Base-by-base conservation (phyloP, 1,140 invertebrate genomes). In the Hylaeus anthracinus region DNA sequence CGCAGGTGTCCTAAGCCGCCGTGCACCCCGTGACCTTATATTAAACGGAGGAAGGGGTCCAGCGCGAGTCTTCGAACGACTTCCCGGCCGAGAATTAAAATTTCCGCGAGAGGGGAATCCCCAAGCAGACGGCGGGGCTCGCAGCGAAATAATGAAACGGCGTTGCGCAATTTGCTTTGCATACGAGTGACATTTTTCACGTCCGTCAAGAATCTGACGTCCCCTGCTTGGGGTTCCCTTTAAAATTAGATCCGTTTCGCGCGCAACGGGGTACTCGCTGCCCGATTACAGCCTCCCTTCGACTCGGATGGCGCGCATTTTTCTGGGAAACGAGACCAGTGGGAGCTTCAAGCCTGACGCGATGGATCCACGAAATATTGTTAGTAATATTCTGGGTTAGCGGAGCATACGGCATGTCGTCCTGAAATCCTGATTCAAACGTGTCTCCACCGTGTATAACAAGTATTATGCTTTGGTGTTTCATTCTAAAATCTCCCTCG, bases 121-220 rank as follows among this genome's bases (percentile, higher is more conserved):
- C 67, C 51, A 26, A 26, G 26, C 26, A 26, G 26, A 26, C 26
- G 26, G 26, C 26, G 26, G 26, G 26, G 58, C 39, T 41, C 5
- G 70, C 76, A 51, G 71, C 45, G 76, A 83, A 82, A 84, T 90
- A 91, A 90, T 90, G 89, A 90, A 90, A 89, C 82, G 72, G n/a
- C 72, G 80, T 61, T 74, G 82, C 73, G 81, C 86, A 87, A 90
- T 90, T 91, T 86, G 88, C 82, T 91, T 88, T 87, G 86, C 88
- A 89, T 88, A 86, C 72, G 76, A 76, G 72, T 79, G 85, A 87
- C 83, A 89, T 89, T 90, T 91, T 90, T 89, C 88, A 89, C 78
- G 64, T 77, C 81, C 74, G 84, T 81, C 73, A 85, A 65, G 43
- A 85, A 61, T 56, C 64, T 81, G 84, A 86, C 82, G 58, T 67